Evolutionary conservation across 2,797 vertebrate genomes (phyloP).

Genomic region (Cyprinella venusta): DNA sequence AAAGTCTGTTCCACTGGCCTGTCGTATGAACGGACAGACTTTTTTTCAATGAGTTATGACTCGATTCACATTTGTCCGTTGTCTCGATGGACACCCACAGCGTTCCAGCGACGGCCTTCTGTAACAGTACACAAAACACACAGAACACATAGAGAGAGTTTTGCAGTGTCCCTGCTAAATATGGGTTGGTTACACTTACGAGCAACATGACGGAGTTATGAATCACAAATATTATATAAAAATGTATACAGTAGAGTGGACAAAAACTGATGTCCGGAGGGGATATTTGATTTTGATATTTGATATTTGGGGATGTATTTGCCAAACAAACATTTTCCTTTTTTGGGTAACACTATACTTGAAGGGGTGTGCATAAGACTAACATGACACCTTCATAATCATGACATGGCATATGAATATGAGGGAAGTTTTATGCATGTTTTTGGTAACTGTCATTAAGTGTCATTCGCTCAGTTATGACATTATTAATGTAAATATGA

Average conservation of each 20-base stretch:
- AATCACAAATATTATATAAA: constrained; percentile 1
- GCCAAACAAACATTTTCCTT: too few relatives aligned
- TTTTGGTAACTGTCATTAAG: too few relatives aligned
- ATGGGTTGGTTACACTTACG: constrained; percentile 45
- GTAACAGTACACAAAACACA: constrained; percentile 56
- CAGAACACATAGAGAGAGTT: constrained; percentile 52
- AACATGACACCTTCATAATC: too few relatives aligned
- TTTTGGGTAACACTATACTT: too few relatives aligned
- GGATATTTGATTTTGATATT: too few relatives aligned
- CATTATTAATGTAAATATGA: too few relatives aligned
- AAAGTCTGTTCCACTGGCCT: constrained; percentile 58
- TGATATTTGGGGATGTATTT: too few relatives aligned
- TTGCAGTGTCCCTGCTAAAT: constrained; percentile 50
- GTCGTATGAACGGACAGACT: constrained; percentile 50
- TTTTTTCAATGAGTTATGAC: constrained; percentile 72
- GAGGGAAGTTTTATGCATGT: too few relatives aligned
- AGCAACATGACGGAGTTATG: not conserved
- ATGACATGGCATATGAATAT: too few relatives aligned
- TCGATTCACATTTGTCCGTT: constrained; percentile 73
- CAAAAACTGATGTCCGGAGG: not conserved
- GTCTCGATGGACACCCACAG: constrained; percentile 67
- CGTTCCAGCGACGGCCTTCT: constrained; percentile 59
- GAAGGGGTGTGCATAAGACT: too few relatives aligned
- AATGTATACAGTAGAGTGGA: not conserved
- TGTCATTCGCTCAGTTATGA: too few relatives aligned